Percentiles rank a stretch among this genome's conserved stretches.
Conservation (phyloP, 2,113 vertebrate species). For the Oryzias javanicus region DNA sequence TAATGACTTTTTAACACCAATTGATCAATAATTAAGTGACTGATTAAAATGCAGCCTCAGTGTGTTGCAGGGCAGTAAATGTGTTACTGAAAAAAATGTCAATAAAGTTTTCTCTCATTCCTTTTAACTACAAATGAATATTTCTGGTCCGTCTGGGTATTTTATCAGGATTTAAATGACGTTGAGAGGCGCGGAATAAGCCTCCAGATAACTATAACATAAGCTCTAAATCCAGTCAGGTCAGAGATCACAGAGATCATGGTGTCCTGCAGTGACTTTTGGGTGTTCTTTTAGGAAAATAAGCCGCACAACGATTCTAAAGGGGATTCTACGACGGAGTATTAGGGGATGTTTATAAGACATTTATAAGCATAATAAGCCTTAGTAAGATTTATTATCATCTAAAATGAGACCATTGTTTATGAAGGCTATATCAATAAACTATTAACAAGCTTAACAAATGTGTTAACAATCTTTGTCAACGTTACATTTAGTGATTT, state of each 20-base stretch:
- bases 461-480: too few relatives aligned
- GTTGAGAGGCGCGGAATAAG: conserved; percentile 14
- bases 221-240: conserved; percentile 30
- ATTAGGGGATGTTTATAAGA: too few relatives aligned
- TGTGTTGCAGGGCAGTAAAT: too few relatives aligned
- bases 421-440: too few relatives aligned
- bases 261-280: neutral
- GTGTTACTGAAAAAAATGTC: too few relatives aligned
- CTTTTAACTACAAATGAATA: conserved; percentile 1
- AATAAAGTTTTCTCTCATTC: too few relatives aligned
- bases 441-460: too few relatives aligned
- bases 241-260: conserved; percentile 11
- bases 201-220: conserved; percentile 2
- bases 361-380: too few relatives aligned
- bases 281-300: neutral
- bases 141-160: neutral
- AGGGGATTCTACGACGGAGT: neutral
- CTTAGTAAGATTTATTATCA: too few relatives aligned
- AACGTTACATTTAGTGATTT: too few relatives aligned
- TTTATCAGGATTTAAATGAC: conserved; percentile 10
- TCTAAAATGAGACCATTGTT: too few relatives aligned
- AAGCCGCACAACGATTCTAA: neutral
- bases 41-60: too few relatives aligned
- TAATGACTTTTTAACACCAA: conserved; percentile 2
- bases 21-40: neutral